Conservation (phyloP, 1,140 invertebrate species). For the Centruroides sculpturatus region DNA sequence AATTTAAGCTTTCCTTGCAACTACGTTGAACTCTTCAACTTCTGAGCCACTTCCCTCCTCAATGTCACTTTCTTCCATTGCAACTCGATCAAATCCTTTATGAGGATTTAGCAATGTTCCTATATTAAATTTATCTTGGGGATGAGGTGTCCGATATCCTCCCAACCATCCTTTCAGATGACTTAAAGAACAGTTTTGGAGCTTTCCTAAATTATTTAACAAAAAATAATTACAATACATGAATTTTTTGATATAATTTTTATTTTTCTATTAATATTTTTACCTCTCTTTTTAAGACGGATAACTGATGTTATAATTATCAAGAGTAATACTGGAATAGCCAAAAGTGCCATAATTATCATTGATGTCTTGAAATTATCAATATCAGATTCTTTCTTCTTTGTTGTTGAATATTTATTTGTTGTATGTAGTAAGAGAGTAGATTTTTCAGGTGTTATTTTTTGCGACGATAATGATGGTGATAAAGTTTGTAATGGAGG, state of each 20-base stretch:
- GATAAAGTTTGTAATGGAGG: no score
- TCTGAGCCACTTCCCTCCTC: constrained; percentile 21
- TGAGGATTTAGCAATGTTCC: constrained; percentile 19
- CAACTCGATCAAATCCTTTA: constrained; percentile 21
- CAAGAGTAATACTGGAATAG: constrained; percentile 15
- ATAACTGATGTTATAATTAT: constrained; percentile 12
- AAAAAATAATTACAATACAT: neutral
- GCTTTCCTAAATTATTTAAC: neutral
- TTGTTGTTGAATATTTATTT: no score
- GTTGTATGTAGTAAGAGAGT: no score
- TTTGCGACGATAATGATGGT: no score
- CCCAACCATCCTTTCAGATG: constrained; percentile 19
- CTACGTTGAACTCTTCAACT: constrained; percentile 20
- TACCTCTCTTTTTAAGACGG: constrained; percentile 14
- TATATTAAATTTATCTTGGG: constrained; percentile 17
- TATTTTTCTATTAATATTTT: neutral
- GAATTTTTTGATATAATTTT: neutral
- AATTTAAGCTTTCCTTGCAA: constrained; percentile 17
- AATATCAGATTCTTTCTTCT: neutral
- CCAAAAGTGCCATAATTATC: constrained; percentile 16
- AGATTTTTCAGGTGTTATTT: no score
- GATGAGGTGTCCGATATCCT: constrained; percentile 14
- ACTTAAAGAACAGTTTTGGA: constrained; percentile 1
- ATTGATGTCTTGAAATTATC: constrained; percentile 12
- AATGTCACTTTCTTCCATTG: constrained; percentile 20